These are phyloP conservation scores for roundworm (Caenorhabditis elegans) DNA, from an alignment of 1,140 invertebrate species.

Conservation along the genomic window DNA sequence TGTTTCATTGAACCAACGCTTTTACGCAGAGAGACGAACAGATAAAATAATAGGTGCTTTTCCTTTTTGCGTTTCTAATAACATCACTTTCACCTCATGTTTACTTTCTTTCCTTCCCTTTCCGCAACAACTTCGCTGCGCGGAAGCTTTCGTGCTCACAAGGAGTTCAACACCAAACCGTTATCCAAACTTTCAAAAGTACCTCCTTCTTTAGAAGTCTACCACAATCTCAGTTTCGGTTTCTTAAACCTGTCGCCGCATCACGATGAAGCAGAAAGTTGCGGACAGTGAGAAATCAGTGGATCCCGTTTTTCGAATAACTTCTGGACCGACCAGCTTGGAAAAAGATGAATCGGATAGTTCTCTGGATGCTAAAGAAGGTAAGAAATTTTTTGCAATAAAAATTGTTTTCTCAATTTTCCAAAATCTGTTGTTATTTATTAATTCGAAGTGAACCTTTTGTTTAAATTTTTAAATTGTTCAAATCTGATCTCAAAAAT, in stretches of 20 bases:
- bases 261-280: conserved; percentile 3
- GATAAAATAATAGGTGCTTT: neutral
- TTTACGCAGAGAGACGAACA: neutral
- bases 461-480: too few species aligned
- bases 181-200: neutral
- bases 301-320: neutral
- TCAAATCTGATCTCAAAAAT: too few species aligned
- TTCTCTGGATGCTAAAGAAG: neutral
- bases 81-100: too few species aligned
- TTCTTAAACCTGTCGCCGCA: too few species aligned
- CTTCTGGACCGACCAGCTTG: neutral
- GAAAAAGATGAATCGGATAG: neutral
- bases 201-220: neutral
- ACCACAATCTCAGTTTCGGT: neutral
- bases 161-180: neutral
- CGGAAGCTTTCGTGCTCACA: conserved; percentile 17
- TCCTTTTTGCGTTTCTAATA: neutral
- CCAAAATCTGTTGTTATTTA: neutral
- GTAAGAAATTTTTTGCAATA: too few species aligned
- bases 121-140: neutral
- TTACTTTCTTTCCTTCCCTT: neutral
- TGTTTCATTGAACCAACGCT: neutral
- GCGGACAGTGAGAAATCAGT: neutral
- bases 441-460: too few species aligned
- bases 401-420: too few species aligned